Conservation (phyloP, 2,113 vertebrate genomes). For the Platichthys stellatus region DNA sequence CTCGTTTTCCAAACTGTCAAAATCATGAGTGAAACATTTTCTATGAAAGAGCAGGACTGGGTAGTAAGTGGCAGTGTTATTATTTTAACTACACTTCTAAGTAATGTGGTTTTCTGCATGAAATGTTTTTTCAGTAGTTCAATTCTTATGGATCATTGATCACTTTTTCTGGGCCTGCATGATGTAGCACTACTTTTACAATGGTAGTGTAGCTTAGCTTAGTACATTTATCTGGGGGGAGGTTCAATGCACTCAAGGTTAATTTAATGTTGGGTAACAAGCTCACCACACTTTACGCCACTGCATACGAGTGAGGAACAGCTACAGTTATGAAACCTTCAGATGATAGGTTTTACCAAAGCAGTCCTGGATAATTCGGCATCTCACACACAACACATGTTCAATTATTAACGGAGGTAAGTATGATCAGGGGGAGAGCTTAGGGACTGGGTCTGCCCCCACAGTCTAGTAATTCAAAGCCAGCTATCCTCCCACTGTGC, state of each 20-base stretch:
- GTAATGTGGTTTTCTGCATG: background rate
- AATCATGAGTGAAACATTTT: background rate
- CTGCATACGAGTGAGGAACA: background rate
- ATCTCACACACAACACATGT: slow-evolving; percentile 47
- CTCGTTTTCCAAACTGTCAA: background rate
- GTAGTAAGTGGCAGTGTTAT: background rate
- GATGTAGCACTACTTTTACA: background rate
- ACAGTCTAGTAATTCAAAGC: slow-evolving; percentile 54
- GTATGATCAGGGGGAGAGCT: slow-evolving; percentile 43
- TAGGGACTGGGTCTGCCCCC: slow-evolving; percentile 34
- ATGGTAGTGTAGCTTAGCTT: background rate
- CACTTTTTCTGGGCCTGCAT: background rate
- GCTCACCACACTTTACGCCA: background rate
- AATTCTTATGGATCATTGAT: background rate
- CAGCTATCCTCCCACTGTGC: slow-evolving; percentile 45
- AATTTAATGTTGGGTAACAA: background rate
- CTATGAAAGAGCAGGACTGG: background rate
- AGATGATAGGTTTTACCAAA: slow-evolving; percentile 34
- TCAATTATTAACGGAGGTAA: slow-evolving; percentile 59
- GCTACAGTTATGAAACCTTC: slow-evolving; percentile 25
- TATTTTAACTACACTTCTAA: background rate
- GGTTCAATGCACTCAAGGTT: background rate
- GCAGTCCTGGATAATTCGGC: slow-evolving; percentile 13
- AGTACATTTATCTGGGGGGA: background rate
- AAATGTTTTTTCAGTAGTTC: no score